Evolutionary conservation across 1,140 invertebrate genomes (phyloP).

Genomic region (Daktulosphaira vitifoliae): DNA sequence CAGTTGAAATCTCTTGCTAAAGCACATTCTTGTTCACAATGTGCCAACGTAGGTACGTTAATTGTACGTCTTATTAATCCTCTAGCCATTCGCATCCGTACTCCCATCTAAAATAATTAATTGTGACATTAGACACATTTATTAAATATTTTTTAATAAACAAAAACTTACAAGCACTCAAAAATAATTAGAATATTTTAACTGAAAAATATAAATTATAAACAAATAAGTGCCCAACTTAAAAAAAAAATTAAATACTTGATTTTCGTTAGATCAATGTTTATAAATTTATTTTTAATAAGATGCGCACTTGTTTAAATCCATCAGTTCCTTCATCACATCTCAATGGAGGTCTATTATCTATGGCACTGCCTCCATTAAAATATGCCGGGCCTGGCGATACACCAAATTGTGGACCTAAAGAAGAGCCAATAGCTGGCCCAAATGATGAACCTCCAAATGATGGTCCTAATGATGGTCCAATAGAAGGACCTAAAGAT

Average conservation of each 20-base stretch:
- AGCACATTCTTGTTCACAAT: conserved; percentile 73
- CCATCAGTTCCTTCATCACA: conserved; percentile 65
- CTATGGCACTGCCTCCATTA: conserved; percentile 27
- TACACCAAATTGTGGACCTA: not conserved
- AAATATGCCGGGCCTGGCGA: not conserved
- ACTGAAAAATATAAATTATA: too few species aligned
- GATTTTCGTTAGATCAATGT: too few species aligned
- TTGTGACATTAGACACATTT: conserved; percentile 15
- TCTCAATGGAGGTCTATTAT: conserved; percentile 45
- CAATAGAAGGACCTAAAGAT: not conserved
- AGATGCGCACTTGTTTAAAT: conserved; percentile 54
- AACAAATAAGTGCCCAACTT: too few species aligned
- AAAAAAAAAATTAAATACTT: too few species aligned
- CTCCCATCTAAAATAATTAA: conserved; percentile 57
- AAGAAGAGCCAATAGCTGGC: not conserved
- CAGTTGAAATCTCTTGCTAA: conserved; percentile 75
- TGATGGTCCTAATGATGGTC: conserved; percentile 1
- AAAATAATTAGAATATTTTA: not conserved
- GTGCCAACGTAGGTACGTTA: conserved; percentile 58
- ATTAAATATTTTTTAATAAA: not conserved
- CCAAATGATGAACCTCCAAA: conserved; percentile 1
- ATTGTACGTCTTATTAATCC: conserved; percentile 67
- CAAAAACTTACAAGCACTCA: not conserved
- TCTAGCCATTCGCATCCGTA: conserved; percentile 62
- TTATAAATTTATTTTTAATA: not conserved